phyloP scores from a whole-genome alignment of 2,888 invertebrate genomes.

The Volucella bombylans region DNA sequence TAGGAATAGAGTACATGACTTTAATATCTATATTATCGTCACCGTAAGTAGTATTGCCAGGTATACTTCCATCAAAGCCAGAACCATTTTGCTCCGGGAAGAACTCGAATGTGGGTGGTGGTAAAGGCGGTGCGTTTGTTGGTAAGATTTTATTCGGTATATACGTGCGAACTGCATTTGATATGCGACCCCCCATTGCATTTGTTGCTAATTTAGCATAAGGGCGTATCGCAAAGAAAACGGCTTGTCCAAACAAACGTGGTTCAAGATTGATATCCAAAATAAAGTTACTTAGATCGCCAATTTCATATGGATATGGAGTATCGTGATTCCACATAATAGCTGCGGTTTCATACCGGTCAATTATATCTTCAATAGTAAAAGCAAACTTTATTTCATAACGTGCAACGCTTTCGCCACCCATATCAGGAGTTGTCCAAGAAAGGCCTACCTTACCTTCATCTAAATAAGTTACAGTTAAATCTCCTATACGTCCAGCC shows the following conservation, averaged over 20 bases:
- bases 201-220: slow-evolving; percentile 81
- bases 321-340: slow-evolving; percentile 82
- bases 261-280: slow-evolving; percentile 82
- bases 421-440: slow-evolving; percentile 86
- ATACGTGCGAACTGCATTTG: slow-evolving; percentile 84
- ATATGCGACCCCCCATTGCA: slow-evolving; percentile 82
- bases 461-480: slow-evolving; percentile 83
- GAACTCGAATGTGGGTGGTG: slow-evolving; percentile 13
- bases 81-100: not conserved
- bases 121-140: slow-evolving; percentile 1
- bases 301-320: slow-evolving; percentile 83
- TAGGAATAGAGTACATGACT: slow-evolving; percentile 73
- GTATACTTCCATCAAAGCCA: not conserved
- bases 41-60: slow-evolving; percentile 24
- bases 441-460: slow-evolving; percentile 83
- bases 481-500: slow-evolving; percentile 84
- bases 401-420: slow-evolving; percentile 83
- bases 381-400: slow-evolving; percentile 84
- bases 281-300: slow-evolving; percentile 83
- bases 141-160: slow-evolving; percentile 79
- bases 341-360: slow-evolving; percentile 83
- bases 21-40: slow-evolving; percentile 38
- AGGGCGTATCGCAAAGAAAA: slow-evolving; percentile 84
- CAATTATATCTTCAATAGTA: slow-evolving; percentile 82
- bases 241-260: slow-evolving; percentile 82